Conservation (phyloP, 2,888 invertebrate species). For the Eutolmus rufibarbis region DNA sequence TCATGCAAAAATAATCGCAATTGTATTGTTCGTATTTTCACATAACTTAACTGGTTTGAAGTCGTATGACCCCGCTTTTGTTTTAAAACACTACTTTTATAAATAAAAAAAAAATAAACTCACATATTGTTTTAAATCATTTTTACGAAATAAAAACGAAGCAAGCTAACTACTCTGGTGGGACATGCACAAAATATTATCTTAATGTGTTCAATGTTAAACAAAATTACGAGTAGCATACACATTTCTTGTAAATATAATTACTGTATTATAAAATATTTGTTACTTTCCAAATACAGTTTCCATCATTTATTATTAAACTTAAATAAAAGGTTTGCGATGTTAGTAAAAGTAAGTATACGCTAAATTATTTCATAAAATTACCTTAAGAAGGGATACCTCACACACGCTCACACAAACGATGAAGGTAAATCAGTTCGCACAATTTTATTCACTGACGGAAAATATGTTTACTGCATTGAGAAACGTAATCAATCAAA, state of each 20-base stretch:
- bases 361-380: background rate
- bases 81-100: background rate
- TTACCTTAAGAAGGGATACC: background rate
- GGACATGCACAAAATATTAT: background rate
- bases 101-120: background rate
- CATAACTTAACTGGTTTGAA: background rate
- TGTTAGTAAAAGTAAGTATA: background rate
- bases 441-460: background rate
- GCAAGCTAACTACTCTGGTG: background rate
- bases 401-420: background rate
- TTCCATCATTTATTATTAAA: background rate
- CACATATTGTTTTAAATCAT: background rate
- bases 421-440: background rate
- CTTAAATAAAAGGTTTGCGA: background rate
- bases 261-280: background rate
- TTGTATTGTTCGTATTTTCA: constrained; percentile 1
- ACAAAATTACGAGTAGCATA: constrained; percentile 35
- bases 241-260: background rate
- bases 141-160: background rate
- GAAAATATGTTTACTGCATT: background rate
- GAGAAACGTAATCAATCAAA: background rate
- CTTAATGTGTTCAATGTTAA: constrained; percentile 19
- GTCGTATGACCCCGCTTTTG: background rate
- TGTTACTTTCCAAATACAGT: background rate
- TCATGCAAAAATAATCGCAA: constrained; percentile 56